Percentiles rank a stretch among this genome's conserved stretches.
phyloP scores from a whole-genome alignment of 2,797 vertebrate genomes.

The Sebastes variabilis region DNA sequence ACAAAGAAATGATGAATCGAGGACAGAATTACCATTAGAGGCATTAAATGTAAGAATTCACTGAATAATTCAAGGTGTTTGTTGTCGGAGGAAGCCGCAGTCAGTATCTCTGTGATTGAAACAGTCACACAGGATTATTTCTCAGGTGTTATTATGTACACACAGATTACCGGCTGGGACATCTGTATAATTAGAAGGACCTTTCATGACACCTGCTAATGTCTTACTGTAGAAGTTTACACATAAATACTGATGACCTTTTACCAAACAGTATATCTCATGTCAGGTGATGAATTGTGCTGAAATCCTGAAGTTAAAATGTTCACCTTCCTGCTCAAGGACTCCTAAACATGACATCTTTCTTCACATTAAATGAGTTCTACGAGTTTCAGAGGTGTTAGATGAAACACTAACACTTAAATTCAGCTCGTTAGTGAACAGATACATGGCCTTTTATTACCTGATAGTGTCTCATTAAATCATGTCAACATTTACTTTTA shows the following conservation, averaged over 20 bases:
- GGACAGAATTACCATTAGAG: conserved; percentile 54
- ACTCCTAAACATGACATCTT: background rate
- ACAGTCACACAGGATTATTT: conserved; percentile 20
- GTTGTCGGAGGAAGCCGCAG: conserved; percentile 15
- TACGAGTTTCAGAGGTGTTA: background rate
- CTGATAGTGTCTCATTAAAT: background rate
- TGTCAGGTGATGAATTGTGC: background rate
- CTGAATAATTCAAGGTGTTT: conserved; percentile 63
- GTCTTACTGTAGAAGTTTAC: background rate
- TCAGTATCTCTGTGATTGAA: conserved; percentile 40
- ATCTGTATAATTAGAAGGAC: background rate
- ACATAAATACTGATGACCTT: background rate
- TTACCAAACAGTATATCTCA: background rate
- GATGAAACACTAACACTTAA: background rate
- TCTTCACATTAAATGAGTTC: background rate
- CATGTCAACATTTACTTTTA: background rate
- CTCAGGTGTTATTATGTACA: background rate
- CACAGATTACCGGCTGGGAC: conserved; percentile 4
- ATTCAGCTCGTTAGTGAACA: background rate
- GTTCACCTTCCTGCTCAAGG: background rate
- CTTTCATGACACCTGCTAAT: background rate
- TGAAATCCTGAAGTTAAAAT: background rate
- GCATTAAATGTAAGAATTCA: conserved; percentile 32
- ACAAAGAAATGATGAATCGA: conserved; percentile 65
- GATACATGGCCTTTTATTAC: rapidly evolving